Conservation (phyloP, 2,113 vertebrate genomes). For the Gobiocypris rarus region DNA sequence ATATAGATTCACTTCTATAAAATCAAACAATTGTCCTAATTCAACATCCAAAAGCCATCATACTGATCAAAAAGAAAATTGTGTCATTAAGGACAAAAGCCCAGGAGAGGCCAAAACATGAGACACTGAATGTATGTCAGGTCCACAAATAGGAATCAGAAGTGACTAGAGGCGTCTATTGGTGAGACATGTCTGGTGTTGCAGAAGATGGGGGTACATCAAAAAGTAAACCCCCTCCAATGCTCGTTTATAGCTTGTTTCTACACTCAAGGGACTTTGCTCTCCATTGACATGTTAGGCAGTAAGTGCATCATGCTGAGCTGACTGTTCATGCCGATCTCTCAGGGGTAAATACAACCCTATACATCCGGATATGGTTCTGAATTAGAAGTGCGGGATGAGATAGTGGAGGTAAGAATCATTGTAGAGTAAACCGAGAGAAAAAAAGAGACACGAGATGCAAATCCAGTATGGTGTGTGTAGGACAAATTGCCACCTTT, state of each 20-base stretch:
- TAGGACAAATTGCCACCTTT: conserved; percentile 47
- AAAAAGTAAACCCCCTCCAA: neutral
- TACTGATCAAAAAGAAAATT: conserved; percentile 54
- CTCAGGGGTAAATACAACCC: neutral
- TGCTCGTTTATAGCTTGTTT: conserved; percentile 10
- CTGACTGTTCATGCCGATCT: neutral
- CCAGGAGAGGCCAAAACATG: conserved; percentile 50
- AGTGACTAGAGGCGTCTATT: conserved; percentile 47
- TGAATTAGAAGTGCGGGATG: neutral
- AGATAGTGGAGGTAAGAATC: neutral
- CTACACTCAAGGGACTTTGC: neutral
- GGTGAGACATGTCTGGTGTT: conserved; percentile 23
- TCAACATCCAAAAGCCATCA: conserved; percentile 53
- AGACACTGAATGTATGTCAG: conserved; percentile 58
- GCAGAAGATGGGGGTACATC: neutral
- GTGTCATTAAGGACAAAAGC: conserved; percentile 66
- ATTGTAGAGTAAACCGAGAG: neutral
- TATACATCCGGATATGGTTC: neutral
- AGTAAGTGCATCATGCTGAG: neutral
- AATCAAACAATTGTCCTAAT: conserved; percentile 55
- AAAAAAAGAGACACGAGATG: neutral
- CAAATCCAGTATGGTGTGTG: neutral
- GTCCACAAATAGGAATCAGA: conserved; percentile 62
- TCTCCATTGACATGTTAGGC: conserved; percentile 1
- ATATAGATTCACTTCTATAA: conserved; percentile 19